Base-by-base conservation (phyloP, 2,888 invertebrate genomes). In the Dasypogon diadema region DNA sequence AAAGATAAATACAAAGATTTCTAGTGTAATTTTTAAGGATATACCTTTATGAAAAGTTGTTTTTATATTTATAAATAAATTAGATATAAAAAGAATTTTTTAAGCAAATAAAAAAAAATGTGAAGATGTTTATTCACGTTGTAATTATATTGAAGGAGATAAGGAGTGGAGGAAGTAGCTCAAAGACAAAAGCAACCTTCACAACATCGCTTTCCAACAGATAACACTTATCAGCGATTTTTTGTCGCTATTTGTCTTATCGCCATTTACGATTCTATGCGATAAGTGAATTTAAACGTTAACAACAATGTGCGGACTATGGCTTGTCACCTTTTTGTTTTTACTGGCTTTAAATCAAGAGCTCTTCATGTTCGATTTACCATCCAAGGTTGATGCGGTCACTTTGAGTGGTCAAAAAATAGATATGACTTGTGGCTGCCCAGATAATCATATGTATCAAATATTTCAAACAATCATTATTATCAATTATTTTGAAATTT, bases 11-110 rank as follows among this genome's bases (percentile, higher is more conserved):
- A 77, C 75, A 77, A 77, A 77, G 65, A 77, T 77, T 77, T 78
- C 56, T 78, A 79, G 78, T 76, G 78, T 79, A 77, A 79, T 78
- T 78, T 74, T 76, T 75, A 75, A 75, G 75, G 80, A 82, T 81
- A 82, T 70, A 70, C 54, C 70, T 70, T 54, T 70, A 54, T 70
- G 70, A 48, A 70, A 70, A 70, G 70, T 70, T 70, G 70, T 70
- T 70, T 70, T 70, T 70, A 70, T 70, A 70, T 70, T 70, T 70
- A 70, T 70, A 70, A 68, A 51, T 68, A 68, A 54, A 70, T 24
- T 70, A 70, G 54, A 54, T 54, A 54, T 70, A 70, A 70, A 70
- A 21, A 54, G 34, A 70, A 48, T 48, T 70, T 54, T 46, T 65
- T 46, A 65, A 48, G 24, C 22, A n/a, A 46, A 65, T 65, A 46